Percentiles rank a stretch among this genome's conserved stretches.
Conservation (phyloP, 2,888 invertebrate genomes). For the Phymatocera aterrima region DNA sequence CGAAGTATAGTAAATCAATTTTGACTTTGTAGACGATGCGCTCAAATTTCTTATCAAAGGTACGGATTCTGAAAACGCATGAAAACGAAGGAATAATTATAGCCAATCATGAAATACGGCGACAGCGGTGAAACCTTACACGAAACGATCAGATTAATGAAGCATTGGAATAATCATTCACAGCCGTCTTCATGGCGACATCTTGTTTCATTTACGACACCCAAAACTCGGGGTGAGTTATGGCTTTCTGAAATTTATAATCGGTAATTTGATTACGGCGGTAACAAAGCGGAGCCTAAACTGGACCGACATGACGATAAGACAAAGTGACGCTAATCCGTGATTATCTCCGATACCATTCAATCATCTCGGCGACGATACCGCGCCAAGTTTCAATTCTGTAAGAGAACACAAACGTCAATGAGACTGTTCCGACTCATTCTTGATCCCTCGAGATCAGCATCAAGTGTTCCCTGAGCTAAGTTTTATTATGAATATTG, state of each 20-base stretch:
- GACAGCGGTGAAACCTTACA: constrained; percentile 54
- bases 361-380: background rate
- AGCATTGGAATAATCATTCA: constrained; percentile 51
- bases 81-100: constrained; percentile 2
- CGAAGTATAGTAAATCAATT: background rate
- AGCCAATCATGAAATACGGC: constrained; percentile 24
- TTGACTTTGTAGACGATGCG: background rate
- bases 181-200: constrained; percentile 52
- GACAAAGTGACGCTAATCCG: constrained; percentile 1
- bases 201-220: constrained; percentile 56
- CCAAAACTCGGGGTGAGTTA: constrained; percentile 43
- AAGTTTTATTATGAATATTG: too few species aligned
- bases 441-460: too few species aligned
- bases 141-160: constrained; percentile 56
- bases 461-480: too few species aligned
- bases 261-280: constrained; percentile 7
- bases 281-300: constrained; percentile 3
- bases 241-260: background rate
- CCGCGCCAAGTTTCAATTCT: background rate
- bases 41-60: constrained; percentile 17
- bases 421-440: too few species aligned
- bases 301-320: background rate
- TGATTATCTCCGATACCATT: background rate
- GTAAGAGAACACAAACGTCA: too few species aligned
- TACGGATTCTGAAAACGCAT: background rate